Evolutionary conservation across 2,113 vertebrate genomes (phyloP), one percentile per base, ranked within the genome.

Genomic region (Heloderma charlesbogerti): DNA sequence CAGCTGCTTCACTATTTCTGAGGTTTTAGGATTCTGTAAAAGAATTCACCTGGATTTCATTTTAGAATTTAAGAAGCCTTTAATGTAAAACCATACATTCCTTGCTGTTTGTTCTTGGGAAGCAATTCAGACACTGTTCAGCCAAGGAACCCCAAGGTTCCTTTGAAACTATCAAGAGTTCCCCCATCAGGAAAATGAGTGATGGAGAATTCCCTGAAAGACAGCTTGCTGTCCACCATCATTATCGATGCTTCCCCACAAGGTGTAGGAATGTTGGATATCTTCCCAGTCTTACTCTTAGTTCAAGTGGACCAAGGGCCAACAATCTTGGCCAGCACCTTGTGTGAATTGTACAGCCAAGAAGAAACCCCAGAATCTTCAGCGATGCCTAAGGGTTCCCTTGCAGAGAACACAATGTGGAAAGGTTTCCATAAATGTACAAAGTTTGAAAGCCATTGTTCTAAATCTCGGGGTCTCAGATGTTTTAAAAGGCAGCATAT

Each of bases 11-110:
- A 99, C 98, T 43, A 95, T 90, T 1, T 96, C 96, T 0, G 74
- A 94, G 0, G 99, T 99, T 96, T 99, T 98, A 3, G 98, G 97
- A 94, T 99, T 99, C 99, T 99, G 93, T 31, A 95, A 91, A 93
- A 84, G 43, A 81, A 51, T 67, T 88, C 20, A 51, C 16, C 25
- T 54, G 3, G 18, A 7, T 37, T 74, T 29, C 45, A 45, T 71
- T 71, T 71, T 86, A 86, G 69, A 54, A 86, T 72, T 51, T 51
- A 72, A 51, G 3, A 57, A 13, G 48, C n/a, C 13, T 40, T 57
- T 87, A 40, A 37, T 60, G n/a, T 3, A 57, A 75, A 48, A 7
- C 66, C 3, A 45, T 45, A 45, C 29, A 87, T 92, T 22, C 63
- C 85, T 75, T 66, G 15, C 77, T 5, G 2, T 0, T 66, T 37